These are phyloP conservation scores for Ariopsis seemanni DNA, from an alignment of 2,113 vertebrate genomes.

Conservation along the genomic window DNA sequence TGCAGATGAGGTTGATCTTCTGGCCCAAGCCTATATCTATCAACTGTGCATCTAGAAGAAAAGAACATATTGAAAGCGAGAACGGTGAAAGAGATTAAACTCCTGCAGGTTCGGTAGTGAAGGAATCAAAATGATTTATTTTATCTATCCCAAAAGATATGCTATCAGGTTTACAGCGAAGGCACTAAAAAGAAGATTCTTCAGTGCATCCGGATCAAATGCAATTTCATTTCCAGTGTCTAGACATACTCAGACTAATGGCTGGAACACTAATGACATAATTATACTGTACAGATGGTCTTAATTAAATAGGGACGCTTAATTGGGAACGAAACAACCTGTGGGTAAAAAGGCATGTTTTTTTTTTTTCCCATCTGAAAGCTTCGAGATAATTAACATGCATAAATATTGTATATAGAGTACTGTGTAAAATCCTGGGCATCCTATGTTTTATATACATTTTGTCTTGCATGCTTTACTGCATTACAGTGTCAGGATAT, in stretches of 20 bases:
- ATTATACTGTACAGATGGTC: neutral
- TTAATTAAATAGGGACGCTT: neutral
- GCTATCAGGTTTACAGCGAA: neutral
- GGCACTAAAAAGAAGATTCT: neutral
- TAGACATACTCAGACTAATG: neutral
- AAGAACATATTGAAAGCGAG: neutral
- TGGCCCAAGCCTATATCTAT: slow-evolving; percentile 78
- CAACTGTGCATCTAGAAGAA: slow-evolving; percentile 66
- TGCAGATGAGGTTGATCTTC: slow-evolving; percentile 75
- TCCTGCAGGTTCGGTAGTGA: neutral
- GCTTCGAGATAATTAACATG: neutral
- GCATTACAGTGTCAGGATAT: no score
- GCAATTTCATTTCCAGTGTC: neutral
- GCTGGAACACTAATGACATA: neutral
- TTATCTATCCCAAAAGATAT: neutral
- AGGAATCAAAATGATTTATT: neutral
- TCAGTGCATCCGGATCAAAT: neutral
- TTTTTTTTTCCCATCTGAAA: neutral
- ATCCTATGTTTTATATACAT: no score
- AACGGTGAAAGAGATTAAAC: neutral
- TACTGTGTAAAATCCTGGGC: neutral
- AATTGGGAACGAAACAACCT: neutral
- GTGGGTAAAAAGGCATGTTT: neutral
- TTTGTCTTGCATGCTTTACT: no score
- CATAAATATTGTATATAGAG: neutral